Evolutionary conservation across 2,888 invertebrate species (phyloP).

Genomic region (Caenorhabditis japonica): DNA sequence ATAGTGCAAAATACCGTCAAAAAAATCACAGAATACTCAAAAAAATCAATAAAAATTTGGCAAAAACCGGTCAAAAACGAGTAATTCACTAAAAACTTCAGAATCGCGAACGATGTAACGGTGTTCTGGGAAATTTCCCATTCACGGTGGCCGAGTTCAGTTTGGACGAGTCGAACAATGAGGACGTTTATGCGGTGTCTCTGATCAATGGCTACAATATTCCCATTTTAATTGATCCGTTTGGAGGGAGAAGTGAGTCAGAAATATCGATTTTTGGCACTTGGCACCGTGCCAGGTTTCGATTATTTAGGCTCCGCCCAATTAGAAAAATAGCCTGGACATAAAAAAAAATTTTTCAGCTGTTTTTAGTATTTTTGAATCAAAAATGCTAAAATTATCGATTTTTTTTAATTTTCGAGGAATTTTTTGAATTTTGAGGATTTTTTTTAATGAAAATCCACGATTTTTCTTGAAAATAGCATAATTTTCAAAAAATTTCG

Average conservation of each 20-base stretch:
- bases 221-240: constrained; percentile 60
- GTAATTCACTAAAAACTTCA: no score
- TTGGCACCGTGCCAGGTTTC: no score
- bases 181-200: constrained; percentile 80
- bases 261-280: no score
- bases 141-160: constrained; percentile 79
- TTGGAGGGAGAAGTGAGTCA: constrained; percentile 29
- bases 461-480: no score
- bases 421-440: not conserved
- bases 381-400: not conserved
- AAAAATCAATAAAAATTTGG: no score
- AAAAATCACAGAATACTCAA: no score
- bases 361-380: not conserved
- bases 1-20: no score
- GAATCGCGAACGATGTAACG: constrained; percentile 45
- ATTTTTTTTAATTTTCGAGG: not conserved
- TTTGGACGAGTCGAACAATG: constrained; percentile 72
- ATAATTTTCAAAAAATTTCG: no score
- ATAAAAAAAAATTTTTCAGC: not conserved
- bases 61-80: no score
- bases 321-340: no score
- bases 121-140: constrained; percentile 79
- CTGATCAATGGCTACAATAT: constrained; percentile 80
- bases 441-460: no score
- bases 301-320: no score